Base-by-base conservation (phyloP, 2,888 invertebrate genomes). In the Spicauda simplicius region DNA sequence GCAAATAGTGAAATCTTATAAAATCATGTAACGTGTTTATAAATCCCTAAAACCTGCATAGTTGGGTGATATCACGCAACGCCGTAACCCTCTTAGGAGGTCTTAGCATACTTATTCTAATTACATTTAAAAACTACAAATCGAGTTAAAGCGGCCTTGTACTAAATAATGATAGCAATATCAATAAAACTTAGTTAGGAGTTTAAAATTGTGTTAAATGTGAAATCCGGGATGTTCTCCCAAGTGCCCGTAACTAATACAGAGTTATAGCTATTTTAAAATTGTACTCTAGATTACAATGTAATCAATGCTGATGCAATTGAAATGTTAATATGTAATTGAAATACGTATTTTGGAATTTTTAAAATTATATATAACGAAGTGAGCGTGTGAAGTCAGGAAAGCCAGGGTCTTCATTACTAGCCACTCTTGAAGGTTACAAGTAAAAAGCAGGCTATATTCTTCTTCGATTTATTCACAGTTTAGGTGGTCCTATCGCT, bases 111-210 rank as follows among this genome's bases (percentile, higher is more conserved):
- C 12, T 20, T 62, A 14, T 54, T 16, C 25, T 62, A 54, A 54
- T 62, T 41, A 62, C 62, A 54, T 62, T 62, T 45, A 53, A 25
- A 56, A 41, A 30, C 12, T 7, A 52, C 45, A 63, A 55, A 63
- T 63, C 55, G 63, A 56, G 48, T 63, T 63, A 62, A 20, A 18
- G 30, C 50, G 30, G 30, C 55, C 54, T 48, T 33, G 63, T 48
- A n/a, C 63, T 48, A 30, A 63, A 63, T 63, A 54, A 63, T 55
- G 63, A 11, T 6, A 45, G 55, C 55, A 63, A 63, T 63, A 63
- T 63, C 63, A 63, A 63, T 63, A 56, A 63, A 63, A 63, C 55
- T 63, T 56, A 55, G 55, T 56, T 63, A 63, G 55, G 63, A 56
- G 48, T 63, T 63, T 56, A 56, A 63, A 63, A 63, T 63, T 56